These are phyloP conservation scores for Drosophila gaucha DNA, from an alignment of 2,888 invertebrate species.

Conservation along the genomic window DNA sequence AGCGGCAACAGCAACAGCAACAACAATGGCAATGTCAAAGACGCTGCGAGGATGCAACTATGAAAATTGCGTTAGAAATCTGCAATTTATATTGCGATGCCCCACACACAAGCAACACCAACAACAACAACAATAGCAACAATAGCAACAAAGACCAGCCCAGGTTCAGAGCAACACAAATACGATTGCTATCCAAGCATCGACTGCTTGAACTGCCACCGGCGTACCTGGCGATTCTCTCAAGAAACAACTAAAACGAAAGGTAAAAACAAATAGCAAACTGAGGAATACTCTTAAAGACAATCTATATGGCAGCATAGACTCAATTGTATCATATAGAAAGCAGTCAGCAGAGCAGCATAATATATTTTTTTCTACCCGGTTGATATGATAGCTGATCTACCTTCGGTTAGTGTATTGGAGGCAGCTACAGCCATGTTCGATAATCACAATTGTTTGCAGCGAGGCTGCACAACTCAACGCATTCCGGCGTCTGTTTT, in stretches of 20 bases:
- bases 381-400: neutral
- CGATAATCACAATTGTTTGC: slow-evolving; percentile 81
- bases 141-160: slow-evolving; percentile 38
- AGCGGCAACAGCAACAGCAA: slow-evolving; percentile 30
- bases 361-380: neutral
- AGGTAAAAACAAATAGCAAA: neutral
- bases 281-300: slow-evolving; percentile 16
- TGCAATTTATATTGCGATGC: slow-evolving; percentile 80
- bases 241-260: slow-evolving; percentile 27
- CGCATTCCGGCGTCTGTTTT: slow-evolving; percentile 65
- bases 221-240: slow-evolving; percentile 59
- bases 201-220: slow-evolving; percentile 55
- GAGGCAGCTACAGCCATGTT: slow-evolving; percentile 49
- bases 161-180: slow-evolving; percentile 57
- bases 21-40: slow-evolving; percentile 78
- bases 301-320: no score
- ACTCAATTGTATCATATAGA: neutral
- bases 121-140: slow-evolving; percentile 25
- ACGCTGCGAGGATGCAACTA: slow-evolving; percentile 69
- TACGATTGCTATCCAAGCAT: slow-evolving; percentile 62
- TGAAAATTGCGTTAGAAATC: slow-evolving; percentile 82
- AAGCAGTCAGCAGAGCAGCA: neutral
- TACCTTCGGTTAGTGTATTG: slow-evolving; percentile 22
- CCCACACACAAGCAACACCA: slow-evolving; percentile 49
- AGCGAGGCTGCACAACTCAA: slow-evolving; percentile 67